Evolutionary conservation across 2,888 invertebrate species (phyloP).

Genomic region (Neoitamus cyanurus): DNA sequence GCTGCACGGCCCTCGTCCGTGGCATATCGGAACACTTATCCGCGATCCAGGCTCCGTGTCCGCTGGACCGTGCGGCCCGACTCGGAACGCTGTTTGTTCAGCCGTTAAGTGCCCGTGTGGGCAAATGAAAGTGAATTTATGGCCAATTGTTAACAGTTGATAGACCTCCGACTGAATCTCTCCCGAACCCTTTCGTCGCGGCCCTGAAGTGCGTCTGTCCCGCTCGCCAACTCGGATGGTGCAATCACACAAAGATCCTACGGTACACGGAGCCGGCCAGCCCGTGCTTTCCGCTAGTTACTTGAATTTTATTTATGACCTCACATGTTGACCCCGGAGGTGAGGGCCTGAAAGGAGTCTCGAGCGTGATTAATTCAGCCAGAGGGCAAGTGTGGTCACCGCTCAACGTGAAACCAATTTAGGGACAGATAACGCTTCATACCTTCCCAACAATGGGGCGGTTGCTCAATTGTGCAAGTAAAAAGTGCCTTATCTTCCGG

Average conservation of each 20-base stretch:
- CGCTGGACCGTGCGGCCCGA: neutral
- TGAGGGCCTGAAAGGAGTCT: neutral
- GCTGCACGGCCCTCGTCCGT: neutral
- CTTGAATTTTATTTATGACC: neutral
- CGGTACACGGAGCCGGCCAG: neutral
- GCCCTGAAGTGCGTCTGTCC: neutral
- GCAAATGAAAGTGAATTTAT: constrained; percentile 39
- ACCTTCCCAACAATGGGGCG: neutral
- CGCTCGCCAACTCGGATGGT: neutral
- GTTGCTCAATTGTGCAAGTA: neutral
- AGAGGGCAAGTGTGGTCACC: neutral
- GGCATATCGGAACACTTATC: neutral
- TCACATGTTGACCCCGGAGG: neutral
- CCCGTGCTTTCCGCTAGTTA: neutral
- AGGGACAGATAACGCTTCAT: neutral
- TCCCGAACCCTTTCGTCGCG: neutral
- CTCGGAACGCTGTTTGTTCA: neutral
- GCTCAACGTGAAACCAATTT: neutral
- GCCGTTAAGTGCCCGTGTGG: neutral
- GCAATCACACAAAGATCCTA: neutral
- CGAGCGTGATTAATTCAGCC: neutral
- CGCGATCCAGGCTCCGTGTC: neutral
- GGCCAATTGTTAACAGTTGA: constrained; percentile 21
- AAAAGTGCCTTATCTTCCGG: neutral
- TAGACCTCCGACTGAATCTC: neutral